Evolutionary conservation across 2,797 vertebrate species (phyloP).

Genomic region (Simalia tracyae): DNA sequence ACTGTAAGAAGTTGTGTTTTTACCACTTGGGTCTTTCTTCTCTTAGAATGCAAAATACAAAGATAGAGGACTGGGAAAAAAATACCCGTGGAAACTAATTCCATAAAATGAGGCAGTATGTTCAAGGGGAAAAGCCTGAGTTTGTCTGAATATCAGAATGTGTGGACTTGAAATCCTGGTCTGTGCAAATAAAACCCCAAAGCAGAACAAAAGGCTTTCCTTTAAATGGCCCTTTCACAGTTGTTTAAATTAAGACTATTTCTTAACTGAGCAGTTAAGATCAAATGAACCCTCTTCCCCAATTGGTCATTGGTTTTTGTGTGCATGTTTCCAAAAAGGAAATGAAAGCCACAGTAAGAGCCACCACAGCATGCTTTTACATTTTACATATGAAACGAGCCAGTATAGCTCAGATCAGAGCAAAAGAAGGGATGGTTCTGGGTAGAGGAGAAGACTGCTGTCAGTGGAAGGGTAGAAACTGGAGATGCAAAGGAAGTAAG

Average conservation of each 20-base stretch:
- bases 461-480: too few species aligned
- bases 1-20: neutral
- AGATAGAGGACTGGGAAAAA: neutral
- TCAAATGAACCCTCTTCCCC: neutral
- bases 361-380: neutral
- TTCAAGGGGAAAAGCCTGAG: neutral
- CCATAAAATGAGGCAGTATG: neutral
- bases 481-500: neutral
- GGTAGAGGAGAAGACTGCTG: neutral
- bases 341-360: neutral
- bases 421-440: neutral
- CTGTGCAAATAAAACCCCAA: neutral
- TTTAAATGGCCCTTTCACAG: neutral
- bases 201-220: neutral
- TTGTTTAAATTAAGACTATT: neutral
- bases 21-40: neutral
- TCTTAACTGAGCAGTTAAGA: neutral
- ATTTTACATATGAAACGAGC: neutral
- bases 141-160: neutral
- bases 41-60: neutral
- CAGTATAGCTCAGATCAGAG: neutral
- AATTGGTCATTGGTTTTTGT: neutral
- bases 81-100: neutral
- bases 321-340: neutral
- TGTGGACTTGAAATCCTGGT: neutral